A percentile compares a stretch with the other conserved stretches of the same genome.
phyloP scores from a whole-genome alignment of 2,888 invertebrate species.

The Apodemia hepburni region DNA sequence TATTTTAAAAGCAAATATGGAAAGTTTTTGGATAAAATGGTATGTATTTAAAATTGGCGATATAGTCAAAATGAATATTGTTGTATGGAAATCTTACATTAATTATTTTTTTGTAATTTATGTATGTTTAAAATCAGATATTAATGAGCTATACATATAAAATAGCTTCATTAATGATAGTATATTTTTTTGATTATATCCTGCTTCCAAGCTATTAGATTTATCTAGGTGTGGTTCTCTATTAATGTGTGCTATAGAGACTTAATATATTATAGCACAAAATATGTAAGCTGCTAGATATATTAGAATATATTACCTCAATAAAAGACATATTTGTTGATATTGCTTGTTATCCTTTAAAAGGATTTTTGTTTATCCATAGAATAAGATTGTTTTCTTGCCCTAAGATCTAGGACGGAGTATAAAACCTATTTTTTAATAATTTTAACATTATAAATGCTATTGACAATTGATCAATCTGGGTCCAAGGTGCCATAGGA shows the following conservation, averaged over 20 bases:
- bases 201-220: constrained; percentile 1
- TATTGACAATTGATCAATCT: constrained; percentile 56
- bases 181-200: no score
- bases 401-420: constrained; percentile 57
- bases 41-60: no score
- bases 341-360: constrained; percentile 74
- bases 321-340: constrained; percentile 65
- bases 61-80: no score
- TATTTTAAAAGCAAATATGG: no score
- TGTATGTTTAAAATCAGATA: no score
- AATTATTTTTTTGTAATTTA: no score
- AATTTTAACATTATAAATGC: constrained; percentile 60
- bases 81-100: no score
- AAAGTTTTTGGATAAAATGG: no score
- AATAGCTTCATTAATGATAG: not conserved
- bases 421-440: constrained; percentile 60
- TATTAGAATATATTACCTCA: constrained; percentile 57
- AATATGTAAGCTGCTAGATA: constrained; percentile 55
- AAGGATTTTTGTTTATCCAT: constrained; percentile 67
- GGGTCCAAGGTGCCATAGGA: constrained; percentile 66
- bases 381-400: constrained; percentile 61
- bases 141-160: not conserved
- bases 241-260: constrained; percentile 44
- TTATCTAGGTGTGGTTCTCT: not conserved
- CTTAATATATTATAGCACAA: constrained; percentile 62